Evolutionary conservation across 2,113 vertebrate species (phyloP).

Genomic region (Myrmecobius fasciatus): DNA sequence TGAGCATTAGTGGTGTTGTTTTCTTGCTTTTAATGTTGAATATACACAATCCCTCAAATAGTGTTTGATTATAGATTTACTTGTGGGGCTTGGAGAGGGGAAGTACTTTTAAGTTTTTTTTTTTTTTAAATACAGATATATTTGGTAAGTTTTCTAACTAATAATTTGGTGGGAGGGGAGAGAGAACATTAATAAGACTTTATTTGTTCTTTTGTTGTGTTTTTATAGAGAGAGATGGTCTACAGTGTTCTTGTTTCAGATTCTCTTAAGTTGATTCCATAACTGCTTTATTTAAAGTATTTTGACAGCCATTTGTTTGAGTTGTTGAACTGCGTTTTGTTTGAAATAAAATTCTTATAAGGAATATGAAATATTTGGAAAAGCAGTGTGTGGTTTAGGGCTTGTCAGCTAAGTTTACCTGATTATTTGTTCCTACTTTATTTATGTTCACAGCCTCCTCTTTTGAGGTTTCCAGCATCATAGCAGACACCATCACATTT

Average conservation of each 20-base stretch:
- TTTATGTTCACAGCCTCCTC: neutral
- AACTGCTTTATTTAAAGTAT: neutral
- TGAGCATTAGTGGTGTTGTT: neutral
- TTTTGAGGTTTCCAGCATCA: neutral
- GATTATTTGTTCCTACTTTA: neutral
- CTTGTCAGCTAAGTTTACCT: slow-evolving; percentile 2
- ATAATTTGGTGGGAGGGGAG: neutral
- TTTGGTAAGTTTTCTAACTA: neutral
- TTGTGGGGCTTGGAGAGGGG: neutral
- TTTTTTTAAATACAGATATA: neutral
- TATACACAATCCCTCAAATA: neutral
- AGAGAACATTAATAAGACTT: neutral
- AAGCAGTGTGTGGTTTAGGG: neutral
- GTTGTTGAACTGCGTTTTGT: slow-evolving; percentile 35
- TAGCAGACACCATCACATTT: neutral
- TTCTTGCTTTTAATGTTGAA: neutral
- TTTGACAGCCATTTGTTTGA: slow-evolving; percentile 14
- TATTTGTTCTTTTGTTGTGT: neutral
- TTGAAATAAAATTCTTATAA: neutral
- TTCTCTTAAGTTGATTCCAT: neutral
- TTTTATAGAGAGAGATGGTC: neutral
- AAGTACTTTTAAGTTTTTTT: neutral
- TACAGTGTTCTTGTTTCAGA: slow-evolving; percentile 5
- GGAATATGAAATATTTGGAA: neutral
- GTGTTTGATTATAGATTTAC: neutral